Evolutionary conservation across 2,113 vertebrate species (phyloP), one percentile per base, ranked within the genome.

Genomic region (Semicossyphus pulcher): DNA sequence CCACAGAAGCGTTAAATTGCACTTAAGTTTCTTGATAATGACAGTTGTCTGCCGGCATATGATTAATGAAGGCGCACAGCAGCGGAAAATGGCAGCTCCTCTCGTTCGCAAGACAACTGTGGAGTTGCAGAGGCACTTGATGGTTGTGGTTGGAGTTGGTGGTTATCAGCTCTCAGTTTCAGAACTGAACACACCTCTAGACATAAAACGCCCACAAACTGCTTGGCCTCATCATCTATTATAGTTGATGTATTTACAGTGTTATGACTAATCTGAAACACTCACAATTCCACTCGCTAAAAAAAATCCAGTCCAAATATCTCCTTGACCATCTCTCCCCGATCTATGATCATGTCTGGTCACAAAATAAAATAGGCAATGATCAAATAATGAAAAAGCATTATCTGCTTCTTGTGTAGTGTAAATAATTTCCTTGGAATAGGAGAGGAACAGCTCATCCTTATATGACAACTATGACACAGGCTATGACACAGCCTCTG

Each of bases 161-260:
- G 51, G 41, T 61, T 70, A 76, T 77, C 64, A 53, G 52, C 21
- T 61, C 31, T 3, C 29, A 74, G 16, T 41, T 59, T 54, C 64
- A 56, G 26, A 70, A 45, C 32, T 44, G 34, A 72, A 75, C 41
- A 74, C 18, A 56, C 32, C 36, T 58, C 32, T 52, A 48, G 15
- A 67, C 28, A 51, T 21, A 29, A 71, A 41, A 26, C 36, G 15
- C 52, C 57, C 39, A 67, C 71, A 18, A 66, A 26, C 28, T 44
- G 36, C 28, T 57, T 16, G 36, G 29, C 37, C 57, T 56, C 53
- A 66, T 74, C 25, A 57, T 61, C 44, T 37, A 23, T 53, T 44
- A 34, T 9, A 14, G 41, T 8, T 48, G 10, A 48, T 73, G 14
- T 29, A 62, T 70, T 79, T 61, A 58, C 60, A 48, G 39, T 12